phyloP scores from a whole-genome alignment of 2,797 vertebrate species.

The Anisognathus igniventris region DNA sequence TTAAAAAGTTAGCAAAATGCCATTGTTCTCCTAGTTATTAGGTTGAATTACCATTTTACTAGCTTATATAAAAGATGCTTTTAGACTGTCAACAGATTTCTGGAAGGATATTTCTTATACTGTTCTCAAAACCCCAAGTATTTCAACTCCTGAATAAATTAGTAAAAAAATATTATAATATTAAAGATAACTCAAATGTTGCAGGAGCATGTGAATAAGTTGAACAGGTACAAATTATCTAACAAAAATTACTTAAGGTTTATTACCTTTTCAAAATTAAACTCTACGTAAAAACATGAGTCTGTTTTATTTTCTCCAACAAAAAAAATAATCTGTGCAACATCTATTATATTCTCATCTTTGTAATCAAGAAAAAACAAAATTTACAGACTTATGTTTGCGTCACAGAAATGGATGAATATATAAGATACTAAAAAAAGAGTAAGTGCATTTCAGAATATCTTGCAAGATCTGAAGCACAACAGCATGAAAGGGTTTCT shows the following conservation, averaged over 20 bases:
- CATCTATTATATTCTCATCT: not conserved
- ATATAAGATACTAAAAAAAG: not conserved
- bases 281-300: not conserved
- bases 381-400: not conserved
- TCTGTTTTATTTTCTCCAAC: not conserved
- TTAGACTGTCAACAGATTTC: constrained; percentile 23
- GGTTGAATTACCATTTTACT: constrained; percentile 14
- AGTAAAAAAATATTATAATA: not conserved
- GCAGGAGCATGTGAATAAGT: not conserved
- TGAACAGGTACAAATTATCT: not conserved
- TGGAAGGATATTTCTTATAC: not conserved
- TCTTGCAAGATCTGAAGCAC: not conserved
- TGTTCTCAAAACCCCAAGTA: not conserved
- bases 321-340: not conserved
- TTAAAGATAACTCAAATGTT: not conserved
- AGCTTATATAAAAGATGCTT: constrained; percentile 35
- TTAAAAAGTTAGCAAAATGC: not conserved
- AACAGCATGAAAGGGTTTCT: not conserved
- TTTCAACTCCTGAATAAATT: not conserved
- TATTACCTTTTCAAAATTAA: not conserved
- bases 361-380: not conserved
- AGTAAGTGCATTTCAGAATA: not conserved
- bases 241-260: not conserved
- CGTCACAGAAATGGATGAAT: not conserved
- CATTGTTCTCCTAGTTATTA: constrained; percentile 31